phyloP scores from a whole-genome alignment of 92 coral and sea anemone species.

The Porites divaricata region DNA sequence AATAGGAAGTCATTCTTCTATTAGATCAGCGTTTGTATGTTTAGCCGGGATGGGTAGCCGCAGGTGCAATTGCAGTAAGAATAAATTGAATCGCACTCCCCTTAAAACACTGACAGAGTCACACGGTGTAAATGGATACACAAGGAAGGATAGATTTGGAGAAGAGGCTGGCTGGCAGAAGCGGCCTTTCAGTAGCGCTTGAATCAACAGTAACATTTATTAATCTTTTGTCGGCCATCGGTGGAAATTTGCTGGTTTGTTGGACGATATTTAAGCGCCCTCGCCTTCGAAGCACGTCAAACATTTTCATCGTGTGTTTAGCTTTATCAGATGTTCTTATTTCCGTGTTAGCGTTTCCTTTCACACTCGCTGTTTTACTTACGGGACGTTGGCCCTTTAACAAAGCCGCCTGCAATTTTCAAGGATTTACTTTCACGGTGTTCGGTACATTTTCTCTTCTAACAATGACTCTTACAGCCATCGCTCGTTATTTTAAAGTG shows the following conservation, averaged over 20 bases:
- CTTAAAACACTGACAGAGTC: neutral
- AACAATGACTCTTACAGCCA: constrained; percentile 18
- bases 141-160: neutral
- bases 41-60: neutral
- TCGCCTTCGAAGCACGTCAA: constrained; percentile 14
- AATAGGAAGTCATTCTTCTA: neutral
- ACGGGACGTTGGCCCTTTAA: constrained; percentile 17
- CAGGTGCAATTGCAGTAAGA: neutral
- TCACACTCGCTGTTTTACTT: neutral
- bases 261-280: constrained; percentile 4
- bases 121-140: neutral
- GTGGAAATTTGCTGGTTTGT: constrained; percentile 15
- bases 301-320: constrained; percentile 2
- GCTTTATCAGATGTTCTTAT: constrained; percentile 8
- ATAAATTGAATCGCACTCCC: neutral
- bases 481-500: constrained; percentile 23
- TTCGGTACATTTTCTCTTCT: constrained; percentile 13
- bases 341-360: neutral
- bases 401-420: constrained; percentile 8
- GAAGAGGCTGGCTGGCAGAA: neutral
- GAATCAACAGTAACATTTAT: neutral
- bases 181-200: neutral
- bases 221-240: constrained; percentile 9
- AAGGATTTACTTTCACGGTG: constrained; percentile 15
- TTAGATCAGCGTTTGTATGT: neutral